A percentile compares a stretch with the other conserved stretches of the same genome.
Conservation (phyloP, 2,888 invertebrate species). For the Linyphia triangularis region DNA sequence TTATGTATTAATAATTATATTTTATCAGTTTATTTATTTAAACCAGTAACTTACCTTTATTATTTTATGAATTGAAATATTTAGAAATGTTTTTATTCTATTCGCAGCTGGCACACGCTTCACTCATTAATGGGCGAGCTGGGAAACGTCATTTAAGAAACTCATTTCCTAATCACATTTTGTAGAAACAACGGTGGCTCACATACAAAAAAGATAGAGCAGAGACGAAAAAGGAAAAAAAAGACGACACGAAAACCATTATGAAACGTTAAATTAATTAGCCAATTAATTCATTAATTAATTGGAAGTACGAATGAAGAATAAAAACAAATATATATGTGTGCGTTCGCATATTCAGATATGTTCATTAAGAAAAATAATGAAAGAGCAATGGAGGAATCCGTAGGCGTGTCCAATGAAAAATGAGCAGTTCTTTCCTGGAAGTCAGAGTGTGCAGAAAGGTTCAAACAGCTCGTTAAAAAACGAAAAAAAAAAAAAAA, state of each 20-base stretch:
- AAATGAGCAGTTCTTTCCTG: slow-evolving; percentile 34
- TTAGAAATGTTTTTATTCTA: slow-evolving; percentile 18
- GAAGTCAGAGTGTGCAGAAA: slow-evolving; percentile 43
- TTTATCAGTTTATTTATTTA: too few relatives aligned
- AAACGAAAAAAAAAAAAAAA: slow-evolving; percentile 26
- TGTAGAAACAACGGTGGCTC: slow-evolving; percentile 7
- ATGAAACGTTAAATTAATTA: slow-evolving; percentile 68
- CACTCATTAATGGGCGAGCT: slow-evolving; percentile 34
- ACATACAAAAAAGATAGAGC: neutral
- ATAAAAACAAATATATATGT: slow-evolving; percentile 56
- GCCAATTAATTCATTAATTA: slow-evolving; percentile 66
- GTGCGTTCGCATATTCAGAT: slow-evolving; percentile 36
- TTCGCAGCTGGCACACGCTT: slow-evolving; percentile 29
- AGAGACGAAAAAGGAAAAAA: slow-evolving; percentile 25
- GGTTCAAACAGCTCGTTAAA: slow-evolving; percentile 7
- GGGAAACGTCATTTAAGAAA: slow-evolving; percentile 55
- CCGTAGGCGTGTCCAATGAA: slow-evolving; percentile 41
- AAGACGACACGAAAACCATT: slow-evolving; percentile 58
- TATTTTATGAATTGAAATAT: neutral
- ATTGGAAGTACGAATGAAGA: slow-evolving; percentile 53
- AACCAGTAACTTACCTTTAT: neutral
- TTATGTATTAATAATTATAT: too few relatives aligned
- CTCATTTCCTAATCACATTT: slow-evolving; percentile 50
- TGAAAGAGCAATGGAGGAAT: slow-evolving; percentile 21
- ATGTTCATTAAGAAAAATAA: slow-evolving; percentile 9